Percentiles rank a stretch among this genome's conserved stretches.
phyloP scores from a whole-genome alignment of 2,888 invertebrate genomes.

The Abrostola triplasia region DNA sequence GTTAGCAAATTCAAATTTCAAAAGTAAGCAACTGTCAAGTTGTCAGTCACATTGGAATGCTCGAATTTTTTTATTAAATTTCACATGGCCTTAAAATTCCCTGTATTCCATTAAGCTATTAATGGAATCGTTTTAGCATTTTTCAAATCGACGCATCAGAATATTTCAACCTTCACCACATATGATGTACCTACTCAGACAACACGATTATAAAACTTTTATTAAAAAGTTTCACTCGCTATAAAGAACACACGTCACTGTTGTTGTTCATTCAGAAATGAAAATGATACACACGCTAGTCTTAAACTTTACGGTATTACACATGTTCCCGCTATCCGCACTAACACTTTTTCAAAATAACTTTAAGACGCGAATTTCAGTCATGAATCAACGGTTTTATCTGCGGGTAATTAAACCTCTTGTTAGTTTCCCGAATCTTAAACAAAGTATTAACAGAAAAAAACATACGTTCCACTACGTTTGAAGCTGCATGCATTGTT shows the following conservation, averaged over 20 bases:
- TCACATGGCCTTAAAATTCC: too few relatives aligned
- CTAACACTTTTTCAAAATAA: slow-evolving; percentile 46
- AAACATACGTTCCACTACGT: slow-evolving; percentile 48
- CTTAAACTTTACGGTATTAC: slow-evolving; percentile 24
- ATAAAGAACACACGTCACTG: slow-evolving; percentile 29
- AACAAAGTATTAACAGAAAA: slow-evolving; percentile 39
- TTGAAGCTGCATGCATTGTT: slow-evolving; percentile 67
- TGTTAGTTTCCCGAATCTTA: slow-evolving; percentile 40
- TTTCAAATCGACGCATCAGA: too few relatives aligned
- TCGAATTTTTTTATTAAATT: too few relatives aligned
- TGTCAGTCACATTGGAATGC: too few relatives aligned
- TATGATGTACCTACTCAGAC: not conserved
- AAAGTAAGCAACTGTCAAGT: too few relatives aligned
- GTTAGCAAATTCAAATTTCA: too few relatives aligned
- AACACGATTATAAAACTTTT: not conserved
- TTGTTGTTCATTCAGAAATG: slow-evolving; percentile 42
- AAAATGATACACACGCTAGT: slow-evolving; percentile 13
- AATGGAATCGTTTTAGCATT: too few relatives aligned
- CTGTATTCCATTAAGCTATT: too few relatives aligned
- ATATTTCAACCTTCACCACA: not conserved
- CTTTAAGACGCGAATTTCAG: slow-evolving; percentile 30
- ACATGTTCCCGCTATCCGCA: slow-evolving; percentile 31
- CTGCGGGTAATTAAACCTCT: slow-evolving; percentile 38
- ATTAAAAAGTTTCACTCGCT: slow-evolving; percentile 25
- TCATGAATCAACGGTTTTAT: slow-evolving; percentile 53